These are phyloP conservation scores for Uropsilus gracilis DNA, from an alignment of 2,113 vertebrate genomes.

Conservation along the genomic window DNA sequence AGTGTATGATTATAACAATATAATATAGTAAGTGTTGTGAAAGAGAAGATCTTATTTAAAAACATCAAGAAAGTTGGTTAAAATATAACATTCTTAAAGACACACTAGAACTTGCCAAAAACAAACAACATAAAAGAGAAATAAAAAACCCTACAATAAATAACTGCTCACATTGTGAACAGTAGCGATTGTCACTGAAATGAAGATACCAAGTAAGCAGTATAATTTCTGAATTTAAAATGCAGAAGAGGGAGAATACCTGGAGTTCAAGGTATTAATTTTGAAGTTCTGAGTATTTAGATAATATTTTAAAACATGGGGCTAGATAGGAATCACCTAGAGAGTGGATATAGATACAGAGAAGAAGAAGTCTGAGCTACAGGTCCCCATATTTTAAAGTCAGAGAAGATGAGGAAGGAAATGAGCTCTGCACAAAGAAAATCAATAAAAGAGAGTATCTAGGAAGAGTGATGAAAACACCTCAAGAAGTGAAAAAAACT, in stretches of 20 bases:
- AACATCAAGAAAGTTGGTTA: neutral
- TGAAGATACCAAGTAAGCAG: neutral
- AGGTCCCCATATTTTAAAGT: neutral
- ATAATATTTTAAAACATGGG: neutral
- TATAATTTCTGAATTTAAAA: conserved; percentile 21
- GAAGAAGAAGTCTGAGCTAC: neutral
- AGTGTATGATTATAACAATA: neutral
- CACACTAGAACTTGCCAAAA: neutral
- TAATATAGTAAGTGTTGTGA: neutral
- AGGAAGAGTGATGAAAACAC: neutral
- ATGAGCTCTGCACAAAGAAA: neutral
- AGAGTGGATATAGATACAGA: neutral
- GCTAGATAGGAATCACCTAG: neutral
- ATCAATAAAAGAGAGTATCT: neutral
- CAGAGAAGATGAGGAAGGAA: neutral
- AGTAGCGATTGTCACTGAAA: neutral
- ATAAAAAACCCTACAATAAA: neutral
- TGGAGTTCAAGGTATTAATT: neutral
- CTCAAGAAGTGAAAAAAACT: neutral
- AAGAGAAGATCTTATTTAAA: neutral
- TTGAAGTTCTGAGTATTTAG: neutral
- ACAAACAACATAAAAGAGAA: neutral
- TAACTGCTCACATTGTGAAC: neutral
- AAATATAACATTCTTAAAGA: neutral
- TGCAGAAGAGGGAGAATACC: neutral